Conservation (phyloP, 2,113 vertebrate species). For the Vidua chalybeata region DNA sequence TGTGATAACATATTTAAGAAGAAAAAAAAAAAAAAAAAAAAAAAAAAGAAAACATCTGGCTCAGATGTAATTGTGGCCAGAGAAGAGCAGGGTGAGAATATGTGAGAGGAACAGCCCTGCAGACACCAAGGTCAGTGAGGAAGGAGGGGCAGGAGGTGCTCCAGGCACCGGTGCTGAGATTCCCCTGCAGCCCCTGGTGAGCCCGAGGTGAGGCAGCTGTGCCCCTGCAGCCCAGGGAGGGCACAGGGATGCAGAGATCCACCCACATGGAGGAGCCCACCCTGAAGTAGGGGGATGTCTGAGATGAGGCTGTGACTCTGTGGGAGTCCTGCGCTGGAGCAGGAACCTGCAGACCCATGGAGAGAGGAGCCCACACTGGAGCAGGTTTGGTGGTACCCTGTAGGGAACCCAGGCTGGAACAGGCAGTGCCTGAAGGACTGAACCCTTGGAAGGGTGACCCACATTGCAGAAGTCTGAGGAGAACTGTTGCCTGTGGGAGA, state of each 20-base stretch:
- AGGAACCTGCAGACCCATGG: background rate
- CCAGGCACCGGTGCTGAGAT: background rate
- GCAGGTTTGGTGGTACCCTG: background rate
- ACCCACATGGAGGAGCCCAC: too few species aligned
- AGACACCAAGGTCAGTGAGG: background rate
- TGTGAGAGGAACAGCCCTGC: background rate
- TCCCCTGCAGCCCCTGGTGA: background rate
- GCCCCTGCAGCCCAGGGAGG: background rate
- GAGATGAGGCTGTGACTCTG: background rate
- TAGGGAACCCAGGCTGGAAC: background rate
- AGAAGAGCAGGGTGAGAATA: fast-evolving
- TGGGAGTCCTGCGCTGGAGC: background rate
- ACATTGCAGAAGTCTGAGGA: background rate
- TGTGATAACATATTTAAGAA: background rate
- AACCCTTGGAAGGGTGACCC: background rate
- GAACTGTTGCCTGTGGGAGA: background rate
- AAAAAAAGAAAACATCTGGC: background rate
- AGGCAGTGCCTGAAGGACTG: background rate
- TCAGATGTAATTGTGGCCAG: background rate
- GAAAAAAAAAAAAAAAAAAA: too few species aligned
- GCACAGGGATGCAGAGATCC: background rate
- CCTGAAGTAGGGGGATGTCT: background rate
- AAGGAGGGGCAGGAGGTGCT: background rate
- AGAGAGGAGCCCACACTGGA: background rate
- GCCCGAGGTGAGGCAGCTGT: background rate